Base-by-base conservation (phyloP, 2,113 vertebrate species). In the Ranitomeya variabilis region DNA sequence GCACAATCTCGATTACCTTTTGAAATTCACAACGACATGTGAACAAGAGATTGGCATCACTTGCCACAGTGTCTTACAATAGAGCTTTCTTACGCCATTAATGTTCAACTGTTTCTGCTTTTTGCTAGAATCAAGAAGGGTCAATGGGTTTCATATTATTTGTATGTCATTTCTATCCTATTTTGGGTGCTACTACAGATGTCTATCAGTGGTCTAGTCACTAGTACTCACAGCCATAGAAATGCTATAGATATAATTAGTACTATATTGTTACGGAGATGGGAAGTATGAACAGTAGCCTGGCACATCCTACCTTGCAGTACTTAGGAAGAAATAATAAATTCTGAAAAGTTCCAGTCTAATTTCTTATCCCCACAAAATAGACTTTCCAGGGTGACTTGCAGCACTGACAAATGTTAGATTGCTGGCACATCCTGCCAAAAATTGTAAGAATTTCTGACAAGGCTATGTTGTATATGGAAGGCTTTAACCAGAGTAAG, bases 31-130 rank as follows among this genome's bases (percentile, higher is more conserved):
- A 52, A 12, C 18, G 71, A 86, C 84, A 71, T 78, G 66, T 86
- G 82, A 84, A 66, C 21, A 84, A 69, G n/a, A 69, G 51, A 84
- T 84, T 84, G 82, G 64, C 82, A 84, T 83, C 81, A 69, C 45
- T 64, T 69, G 21, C 59, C 62, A 67, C 23, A n/a, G 13, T 55
- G n/a, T 81, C 80, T 69, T 55, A 83, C 81, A 67, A 66, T 54
- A 37, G 81, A 62, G 81, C 62, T 83, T 51, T 73, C 64, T 82
- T 64, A 64, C 19, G 59, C 31, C 59, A 64, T 82, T 64, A 52
- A 54, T 14, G 54, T 16, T 67, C 64, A 9, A 18, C 67, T 83
- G 21, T 52, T 4, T 60, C 31, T 37, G 18, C 31, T 3, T 52
- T 51, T 26, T 15, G 4, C n/a, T 67, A 23, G 52, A 80, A 57